Base-by-base conservation (phyloP, 2,797 vertebrate genomes). In the Geotria australis region DNA sequence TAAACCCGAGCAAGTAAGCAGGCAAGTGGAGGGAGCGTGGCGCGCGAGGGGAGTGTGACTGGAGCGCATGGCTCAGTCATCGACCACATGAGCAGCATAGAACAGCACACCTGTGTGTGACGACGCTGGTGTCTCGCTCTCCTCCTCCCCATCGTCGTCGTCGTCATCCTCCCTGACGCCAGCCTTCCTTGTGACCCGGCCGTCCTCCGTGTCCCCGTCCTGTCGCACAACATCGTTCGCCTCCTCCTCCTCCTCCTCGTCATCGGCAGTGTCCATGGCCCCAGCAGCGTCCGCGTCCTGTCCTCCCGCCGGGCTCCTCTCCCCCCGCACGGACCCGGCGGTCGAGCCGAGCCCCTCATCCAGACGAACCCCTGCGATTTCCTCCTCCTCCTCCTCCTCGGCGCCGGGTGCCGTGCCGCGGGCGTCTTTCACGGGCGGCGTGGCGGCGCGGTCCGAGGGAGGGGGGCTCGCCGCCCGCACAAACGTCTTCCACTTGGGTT, bases 401-500 rank as follows among this genome's bases (percentile, higher is more conserved):
- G 57, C 57, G 47, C 13, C 15, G 7, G n/a, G 45, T 9, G 10
- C 13, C 10, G 48, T 47, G 14, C 48, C 14, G 11, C 49, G 24
- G n/a, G 45, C 58, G 9, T 11, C 12, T 15, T 45, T 12, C n/a
- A 53, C 56, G 14, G 53, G 49, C n/a, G 45, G 8, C 45, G 58
- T 8, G 10, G 14, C 58, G 13, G 53, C 58, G n/a, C 47, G 48
- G 48, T 53, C 58, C 48, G 49, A 7, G 2, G 47, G 46, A 45
- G 8, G 85, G 0, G 91, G 88, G 66, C 89, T 96, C 60, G 78
- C 60, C 0, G 76, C 75, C 49, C 66, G 72, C 1, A 77, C 71
- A 58, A 94, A 91, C 1, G 82, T 78, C 66, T 95, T 96, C 91
- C 91, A 96, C 47, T 82, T 79, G 47, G 74, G 77, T 64, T 77